phyloP scores from a whole-genome alignment of 2,797 vertebrate genomes.

The Crocidura indochinensis region DNA sequence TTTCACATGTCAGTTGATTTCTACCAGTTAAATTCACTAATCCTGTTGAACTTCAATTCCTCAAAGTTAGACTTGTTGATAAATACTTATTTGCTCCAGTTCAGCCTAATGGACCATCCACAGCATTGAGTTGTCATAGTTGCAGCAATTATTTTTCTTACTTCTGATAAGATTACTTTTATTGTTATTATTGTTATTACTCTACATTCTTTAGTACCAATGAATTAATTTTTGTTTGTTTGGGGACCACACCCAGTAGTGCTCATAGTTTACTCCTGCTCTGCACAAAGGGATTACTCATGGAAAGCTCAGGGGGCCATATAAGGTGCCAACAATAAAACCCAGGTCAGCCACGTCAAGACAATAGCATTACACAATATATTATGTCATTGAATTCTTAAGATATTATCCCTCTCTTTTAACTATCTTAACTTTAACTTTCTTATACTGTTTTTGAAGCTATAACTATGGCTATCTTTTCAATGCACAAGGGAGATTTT shows the following conservation, averaged over 20 bases:
- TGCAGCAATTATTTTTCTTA: constrained; percentile 47
- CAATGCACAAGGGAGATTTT: neutral
- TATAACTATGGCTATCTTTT: neutral
- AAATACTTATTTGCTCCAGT: constrained; percentile 3
- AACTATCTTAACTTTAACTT: constrained; percentile 8
- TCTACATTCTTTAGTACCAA: neutral
- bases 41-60: constrained; percentile 32
- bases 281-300: no score
- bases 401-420: constrained; percentile 32
- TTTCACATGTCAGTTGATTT: neutral
- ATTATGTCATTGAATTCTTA: neutral
- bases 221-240: neutral
- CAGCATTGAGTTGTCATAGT: neutral
- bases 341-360: no score
- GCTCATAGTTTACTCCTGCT: no score
- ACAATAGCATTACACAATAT: no score
- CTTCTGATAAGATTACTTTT: neutral
- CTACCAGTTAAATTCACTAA: neutral
- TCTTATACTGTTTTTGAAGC: constrained; percentile 38
- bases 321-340: no score
- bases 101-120: constrained; percentile 13
- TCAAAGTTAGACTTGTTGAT: neutral
- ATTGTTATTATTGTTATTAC: neutral
- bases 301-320: no score
- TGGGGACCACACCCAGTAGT: no score